Evolutionary conservation across 2,888 invertebrate species (phyloP).

Genomic region (Volucella zonaria): DNA sequence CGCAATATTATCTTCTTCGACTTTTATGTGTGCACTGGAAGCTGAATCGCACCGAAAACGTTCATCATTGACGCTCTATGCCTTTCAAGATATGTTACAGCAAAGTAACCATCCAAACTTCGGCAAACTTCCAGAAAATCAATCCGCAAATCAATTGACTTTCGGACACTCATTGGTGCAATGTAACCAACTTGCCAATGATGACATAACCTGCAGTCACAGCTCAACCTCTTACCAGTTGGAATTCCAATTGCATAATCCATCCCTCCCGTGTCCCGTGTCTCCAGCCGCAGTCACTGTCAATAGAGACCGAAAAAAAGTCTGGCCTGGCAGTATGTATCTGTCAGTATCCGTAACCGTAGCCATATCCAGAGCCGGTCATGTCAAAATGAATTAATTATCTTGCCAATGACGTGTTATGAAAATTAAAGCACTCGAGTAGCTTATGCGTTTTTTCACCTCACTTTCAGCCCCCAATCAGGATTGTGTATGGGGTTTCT

Average conservation of each 20-base stretch:
- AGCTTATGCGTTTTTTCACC: conserved; percentile 27
- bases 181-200: conserved; percentile 45
- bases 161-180: conserved; percentile 50
- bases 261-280: neutral
- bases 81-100: too few relatives aligned
- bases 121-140: too few relatives aligned
- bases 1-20: too few relatives aligned
- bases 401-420: conserved; percentile 65
- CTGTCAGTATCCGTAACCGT: neutral
- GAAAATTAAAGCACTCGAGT: conserved; percentile 51
- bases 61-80: too few relatives aligned
- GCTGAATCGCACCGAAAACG: too few relatives aligned
- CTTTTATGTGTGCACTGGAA: too few relatives aligned
- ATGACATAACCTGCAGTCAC: conserved; percentile 50
- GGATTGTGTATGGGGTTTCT: conserved; percentile 25
- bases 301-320: too few relatives aligned
- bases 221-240: conserved; percentile 37
- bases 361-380: conserved; percentile 44
- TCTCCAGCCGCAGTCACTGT: too few relatives aligned
- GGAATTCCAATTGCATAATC: conserved; percentile 60
- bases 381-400: conserved; percentile 71
- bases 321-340: too few relatives aligned
- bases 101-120: too few relatives aligned
- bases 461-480: neutral
- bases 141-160: conserved; percentile 4